Conservation (phyloP, 2,113 vertebrate genomes). For the Seriola dumerili region DNA sequence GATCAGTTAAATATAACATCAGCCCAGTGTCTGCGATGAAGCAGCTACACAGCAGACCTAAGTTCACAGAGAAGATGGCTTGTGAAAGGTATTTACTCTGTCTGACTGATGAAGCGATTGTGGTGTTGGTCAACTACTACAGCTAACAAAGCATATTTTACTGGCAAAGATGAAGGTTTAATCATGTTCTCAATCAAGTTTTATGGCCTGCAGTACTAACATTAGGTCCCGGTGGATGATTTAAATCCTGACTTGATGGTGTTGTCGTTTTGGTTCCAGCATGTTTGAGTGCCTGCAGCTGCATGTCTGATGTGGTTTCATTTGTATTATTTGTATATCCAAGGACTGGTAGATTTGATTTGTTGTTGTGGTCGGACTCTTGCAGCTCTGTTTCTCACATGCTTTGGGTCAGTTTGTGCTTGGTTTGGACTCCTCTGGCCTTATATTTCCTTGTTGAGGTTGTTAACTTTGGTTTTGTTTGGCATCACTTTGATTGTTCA, state of each 20-base stretch:
- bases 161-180: constrained; percentile 15
- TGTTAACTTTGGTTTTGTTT: constrained; percentile 33
- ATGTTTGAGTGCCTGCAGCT: constrained; percentile 29
- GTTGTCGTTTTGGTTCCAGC: constrained; percentile 27
- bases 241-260: constrained; percentile 6
- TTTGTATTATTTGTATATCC: constrained; percentile 18
- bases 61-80: constrained; percentile 38
- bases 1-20: constrained; percentile 67
- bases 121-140: background rate
- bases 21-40: constrained; percentile 47
- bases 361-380: constrained; percentile 7
- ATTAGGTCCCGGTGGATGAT: background rate
- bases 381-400: constrained; percentile 14
- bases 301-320: constrained; percentile 21
- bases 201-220: constrained; percentile 32
- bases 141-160: constrained; percentile 24
- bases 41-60: constrained; percentile 49
- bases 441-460: constrained; percentile 6
- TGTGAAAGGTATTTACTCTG: constrained; percentile 75
- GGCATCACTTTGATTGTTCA: constrained; percentile 8
- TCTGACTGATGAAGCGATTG: constrained; percentile 9
- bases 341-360: constrained; percentile 21
- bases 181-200: background rate
- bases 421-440: constrained; percentile 35
- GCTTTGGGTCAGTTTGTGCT: constrained; percentile 14